Percentiles rank a stretch among this genome's conserved stretches.
Evolutionary conservation across 2,797 vertebrate genomes (phyloP).

Genomic region (Potorous gilbertii): DNA sequence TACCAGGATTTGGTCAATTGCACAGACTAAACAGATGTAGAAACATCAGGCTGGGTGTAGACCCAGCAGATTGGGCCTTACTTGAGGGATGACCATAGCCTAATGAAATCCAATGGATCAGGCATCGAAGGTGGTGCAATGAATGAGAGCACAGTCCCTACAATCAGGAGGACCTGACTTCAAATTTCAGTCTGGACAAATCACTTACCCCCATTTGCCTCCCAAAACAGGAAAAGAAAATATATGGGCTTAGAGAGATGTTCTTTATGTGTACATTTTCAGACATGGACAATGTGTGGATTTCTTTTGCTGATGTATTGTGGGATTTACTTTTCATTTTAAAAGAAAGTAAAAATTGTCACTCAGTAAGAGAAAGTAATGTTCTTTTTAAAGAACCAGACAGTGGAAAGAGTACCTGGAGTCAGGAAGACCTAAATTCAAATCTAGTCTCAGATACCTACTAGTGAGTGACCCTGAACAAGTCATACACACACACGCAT

Average conservation of each 20-base stretch:
- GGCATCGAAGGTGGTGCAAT: too few species aligned
- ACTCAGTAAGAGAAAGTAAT: neutral
- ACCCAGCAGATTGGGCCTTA: too few species aligned
- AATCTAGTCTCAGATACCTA: neutral
- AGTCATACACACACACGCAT: neutral
- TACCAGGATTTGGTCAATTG: too few species aligned
- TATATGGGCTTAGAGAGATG: neutral
- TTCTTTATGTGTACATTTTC: neutral
- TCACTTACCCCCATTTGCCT: too few species aligned
- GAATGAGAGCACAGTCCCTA: too few species aligned
- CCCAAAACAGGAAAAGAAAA: neutral
- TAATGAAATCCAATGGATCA: too few species aligned
- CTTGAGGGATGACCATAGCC: too few species aligned
- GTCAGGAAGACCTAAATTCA: neutral
- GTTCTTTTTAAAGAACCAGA: neutral
- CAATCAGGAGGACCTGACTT: too few species aligned
- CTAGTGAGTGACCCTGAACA: neutral
- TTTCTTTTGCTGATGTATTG: neutral
- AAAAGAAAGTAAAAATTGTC: neutral
- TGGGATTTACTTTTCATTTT: neutral
- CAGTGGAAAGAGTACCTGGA: neutral
- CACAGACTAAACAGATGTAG: too few species aligned
- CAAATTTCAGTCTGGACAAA: too few species aligned
- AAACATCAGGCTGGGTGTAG: too few species aligned
- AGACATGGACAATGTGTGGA: neutral